These are phyloP conservation scores for Scortum barcoo DNA, from an alignment of 2,113 vertebrate genomes.

Conservation along the genomic window DNA sequence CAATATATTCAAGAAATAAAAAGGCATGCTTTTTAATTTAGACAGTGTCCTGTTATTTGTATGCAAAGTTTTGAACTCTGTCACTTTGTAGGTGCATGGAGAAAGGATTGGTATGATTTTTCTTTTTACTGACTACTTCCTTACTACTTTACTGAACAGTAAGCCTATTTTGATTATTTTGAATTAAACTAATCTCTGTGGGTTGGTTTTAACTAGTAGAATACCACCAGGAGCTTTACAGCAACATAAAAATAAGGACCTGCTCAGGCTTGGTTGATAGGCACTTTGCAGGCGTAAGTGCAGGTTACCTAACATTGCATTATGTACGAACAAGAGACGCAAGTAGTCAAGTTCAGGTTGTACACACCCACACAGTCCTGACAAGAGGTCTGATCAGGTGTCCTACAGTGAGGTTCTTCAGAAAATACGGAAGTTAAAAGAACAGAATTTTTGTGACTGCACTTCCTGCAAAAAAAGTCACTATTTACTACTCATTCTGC, in stretches of 20 bases:
- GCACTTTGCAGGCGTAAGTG: too few species aligned
- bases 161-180: not conserved
- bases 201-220: not conserved
- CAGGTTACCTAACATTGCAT: not conserved
- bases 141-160: too few species aligned
- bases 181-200: not conserved
- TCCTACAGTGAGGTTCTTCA: too few species aligned
- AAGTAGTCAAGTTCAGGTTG: not conserved
- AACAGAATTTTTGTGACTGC: not conserved
- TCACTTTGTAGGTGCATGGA: not conserved
- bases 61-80: not conserved
- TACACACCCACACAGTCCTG: not conserved
- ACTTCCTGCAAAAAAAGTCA: not conserved
- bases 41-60: conserved; percentile 64
- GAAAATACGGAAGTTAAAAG: too few species aligned
- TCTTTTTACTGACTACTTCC: not conserved
- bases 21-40: conserved; percentile 86
- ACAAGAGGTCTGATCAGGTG: not conserved
- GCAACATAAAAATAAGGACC: not conserved
- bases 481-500: not conserved
- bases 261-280: not conserved
- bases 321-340: not conserved
- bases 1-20: conserved; percentile 77
- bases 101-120: not conserved
- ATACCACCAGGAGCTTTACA: not conserved